These are phyloP conservation scores for Hypercompe scribonia DNA, from an alignment of 2,888 invertebrate genomes.

Conservation along the genomic window DNA sequence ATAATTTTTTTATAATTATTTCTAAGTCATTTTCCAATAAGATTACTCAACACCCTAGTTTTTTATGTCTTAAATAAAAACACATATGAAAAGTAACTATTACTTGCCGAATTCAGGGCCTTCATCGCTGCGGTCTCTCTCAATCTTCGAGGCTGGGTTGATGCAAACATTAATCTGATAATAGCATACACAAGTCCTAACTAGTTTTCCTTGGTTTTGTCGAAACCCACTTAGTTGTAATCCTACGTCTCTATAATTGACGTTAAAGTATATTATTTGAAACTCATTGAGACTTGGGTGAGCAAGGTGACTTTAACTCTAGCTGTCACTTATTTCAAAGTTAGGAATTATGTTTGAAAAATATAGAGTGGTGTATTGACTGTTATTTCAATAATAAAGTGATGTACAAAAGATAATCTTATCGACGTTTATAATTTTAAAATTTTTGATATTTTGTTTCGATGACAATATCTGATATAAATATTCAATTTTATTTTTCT, in stretches of 20 bases:
- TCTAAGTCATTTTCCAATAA: background rate
- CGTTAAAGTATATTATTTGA: background rate
- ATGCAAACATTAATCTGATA: slow-evolving; percentile 55
- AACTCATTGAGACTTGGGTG: background rate
- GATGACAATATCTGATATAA: background rate
- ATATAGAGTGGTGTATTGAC: too few species aligned
- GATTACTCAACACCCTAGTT: background rate
- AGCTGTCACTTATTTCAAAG: too few species aligned
- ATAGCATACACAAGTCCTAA: slow-evolving; percentile 43
- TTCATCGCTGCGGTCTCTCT: slow-evolving; percentile 28
- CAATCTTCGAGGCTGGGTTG: slow-evolving; percentile 44
- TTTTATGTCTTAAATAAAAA: background rate
- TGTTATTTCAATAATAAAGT: too few species aligned
- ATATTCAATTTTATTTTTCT: background rate
- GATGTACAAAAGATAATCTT: too few species aligned
- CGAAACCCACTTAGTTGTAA: slow-evolving; percentile 19
- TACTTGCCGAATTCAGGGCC: slow-evolving; percentile 30
- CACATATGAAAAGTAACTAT: background rate
- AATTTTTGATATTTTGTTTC: background rate
- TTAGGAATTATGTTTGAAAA: too few species aligned
- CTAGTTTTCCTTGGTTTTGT: slow-evolving; percentile 42
- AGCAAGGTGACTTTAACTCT: background rate
- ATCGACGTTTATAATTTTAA: too few species aligned
- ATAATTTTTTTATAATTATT: background rate
- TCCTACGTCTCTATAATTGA: slow-evolving; percentile 7